Percentiles rank a stretch among this genome's conserved stretches.
Conservation (phyloP, 92 coral and sea anemone species). For the Epizoanthus fatuus region DNA sequence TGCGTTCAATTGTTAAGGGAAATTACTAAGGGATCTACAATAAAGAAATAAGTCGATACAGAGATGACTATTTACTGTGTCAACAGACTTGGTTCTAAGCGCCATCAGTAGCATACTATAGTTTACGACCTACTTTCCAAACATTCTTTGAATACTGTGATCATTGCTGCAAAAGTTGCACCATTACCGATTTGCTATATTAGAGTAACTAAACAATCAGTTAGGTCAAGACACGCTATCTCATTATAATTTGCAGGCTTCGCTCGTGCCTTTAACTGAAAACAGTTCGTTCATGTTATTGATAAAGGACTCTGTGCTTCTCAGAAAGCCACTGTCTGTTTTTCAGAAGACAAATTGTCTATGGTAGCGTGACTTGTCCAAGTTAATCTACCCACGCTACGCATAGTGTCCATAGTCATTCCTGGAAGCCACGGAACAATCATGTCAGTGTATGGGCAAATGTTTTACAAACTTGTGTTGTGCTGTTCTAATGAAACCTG, state of each 20-base stretch:
- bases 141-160: no score
- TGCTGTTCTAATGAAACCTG: background rate
- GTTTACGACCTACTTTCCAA: no score
- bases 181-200: background rate
- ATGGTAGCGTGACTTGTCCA: background rate
- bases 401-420: no score
- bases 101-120: no score
- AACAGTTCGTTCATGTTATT: background rate
- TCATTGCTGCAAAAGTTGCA: no score
- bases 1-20: no score
- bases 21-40: no score
- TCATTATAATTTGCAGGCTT: background rate
- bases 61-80: no score
- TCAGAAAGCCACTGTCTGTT: background rate
- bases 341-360: background rate
- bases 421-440: background rate
- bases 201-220: background rate
- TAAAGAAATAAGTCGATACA: no score
- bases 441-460: background rate
- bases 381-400: background rate
- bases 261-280: background rate
- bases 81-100: no score
- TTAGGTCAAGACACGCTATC: conserved; percentile 8
- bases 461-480: background rate
- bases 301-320: background rate